These are phyloP conservation scores for Lepus timidus DNA, from an alignment of 2,113 vertebrate genomes.

Conservation along the genomic window DNA sequence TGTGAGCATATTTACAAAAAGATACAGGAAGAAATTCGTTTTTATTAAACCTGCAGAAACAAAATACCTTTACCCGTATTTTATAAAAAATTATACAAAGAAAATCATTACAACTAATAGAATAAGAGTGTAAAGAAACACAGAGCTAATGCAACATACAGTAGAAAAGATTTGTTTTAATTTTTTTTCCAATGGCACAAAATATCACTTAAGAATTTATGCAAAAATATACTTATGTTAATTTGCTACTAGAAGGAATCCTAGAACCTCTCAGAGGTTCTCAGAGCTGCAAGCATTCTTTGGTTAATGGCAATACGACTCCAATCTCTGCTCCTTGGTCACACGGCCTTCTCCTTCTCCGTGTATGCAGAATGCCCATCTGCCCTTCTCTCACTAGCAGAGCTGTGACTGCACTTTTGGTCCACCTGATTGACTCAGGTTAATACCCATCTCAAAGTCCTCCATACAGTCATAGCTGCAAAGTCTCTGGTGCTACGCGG, in stretches of 20 bases:
- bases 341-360: neutral
- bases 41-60: conserved; percentile 39
- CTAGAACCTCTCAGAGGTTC: neutral
- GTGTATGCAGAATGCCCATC: neutral
- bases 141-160: neutral
- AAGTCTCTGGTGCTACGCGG: neutral
- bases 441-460: neutral
- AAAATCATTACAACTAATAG: conserved; percentile 34
- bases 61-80: neutral
- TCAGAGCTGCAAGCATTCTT: neutral
- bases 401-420: neutral
- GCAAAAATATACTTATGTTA: neutral
- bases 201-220: conserved; percentile 54
- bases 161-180: neutral
- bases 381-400: neutral
- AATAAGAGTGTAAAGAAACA: neutral
- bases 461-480: neutral
- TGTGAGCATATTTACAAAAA: conserved; percentile 35
- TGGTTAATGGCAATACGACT: neutral
- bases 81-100: neutral
- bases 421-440: neutral
- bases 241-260: neutral
- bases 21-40: neutral
- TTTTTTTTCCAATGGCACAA: conserved; percentile 35
- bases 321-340: neutral